Conservation (phyloP, 2,113 vertebrate species). For the Mionectes macconnelli region DNA sequence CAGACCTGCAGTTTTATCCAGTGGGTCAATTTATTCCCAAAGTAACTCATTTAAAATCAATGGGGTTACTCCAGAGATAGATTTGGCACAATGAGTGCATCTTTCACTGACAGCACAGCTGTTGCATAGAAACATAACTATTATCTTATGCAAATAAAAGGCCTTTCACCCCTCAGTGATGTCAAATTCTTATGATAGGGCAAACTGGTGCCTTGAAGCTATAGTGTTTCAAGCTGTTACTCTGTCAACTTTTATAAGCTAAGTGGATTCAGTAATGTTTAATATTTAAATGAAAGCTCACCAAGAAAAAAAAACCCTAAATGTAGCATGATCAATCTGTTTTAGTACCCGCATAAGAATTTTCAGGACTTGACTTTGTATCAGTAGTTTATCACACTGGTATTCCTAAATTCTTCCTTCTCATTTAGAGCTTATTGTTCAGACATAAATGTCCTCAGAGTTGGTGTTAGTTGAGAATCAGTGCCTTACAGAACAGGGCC, state of each 20-base stretch:
- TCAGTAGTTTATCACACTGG: not conserved
- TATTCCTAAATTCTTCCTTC: not conserved
- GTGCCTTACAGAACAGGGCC: not conserved
- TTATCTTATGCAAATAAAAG: conserved; percentile 60
- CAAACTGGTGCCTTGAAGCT: conserved; percentile 30
- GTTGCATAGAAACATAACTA: conserved; percentile 43
- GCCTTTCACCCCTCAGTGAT: conserved; percentile 46
- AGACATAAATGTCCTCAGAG: not conserved
- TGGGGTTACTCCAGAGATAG: conserved; percentile 30
- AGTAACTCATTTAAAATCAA: conserved; percentile 49
- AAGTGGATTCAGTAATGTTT: not conserved
- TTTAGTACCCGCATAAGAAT: not conserved
- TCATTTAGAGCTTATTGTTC: not conserved
- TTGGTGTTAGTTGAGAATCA: not conserved
- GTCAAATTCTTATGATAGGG: conserved; percentile 17
- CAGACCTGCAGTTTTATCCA: conserved; percentile 21
- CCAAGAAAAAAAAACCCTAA: not conserved
- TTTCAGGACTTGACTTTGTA: not conserved
- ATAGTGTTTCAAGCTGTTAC: conserved; percentile 37
- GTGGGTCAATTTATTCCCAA: conserved; percentile 26
- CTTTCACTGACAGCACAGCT: conserved; percentile 51
- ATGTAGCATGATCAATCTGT: not conserved
- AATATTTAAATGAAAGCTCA: not conserved
- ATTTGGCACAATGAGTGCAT: conserved; percentile 21
- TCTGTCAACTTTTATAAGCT: conserved; percentile 27